phyloP scores from a whole-genome alignment of 2,888 invertebrate genomes.

The Pollenia angustigena region DNA sequence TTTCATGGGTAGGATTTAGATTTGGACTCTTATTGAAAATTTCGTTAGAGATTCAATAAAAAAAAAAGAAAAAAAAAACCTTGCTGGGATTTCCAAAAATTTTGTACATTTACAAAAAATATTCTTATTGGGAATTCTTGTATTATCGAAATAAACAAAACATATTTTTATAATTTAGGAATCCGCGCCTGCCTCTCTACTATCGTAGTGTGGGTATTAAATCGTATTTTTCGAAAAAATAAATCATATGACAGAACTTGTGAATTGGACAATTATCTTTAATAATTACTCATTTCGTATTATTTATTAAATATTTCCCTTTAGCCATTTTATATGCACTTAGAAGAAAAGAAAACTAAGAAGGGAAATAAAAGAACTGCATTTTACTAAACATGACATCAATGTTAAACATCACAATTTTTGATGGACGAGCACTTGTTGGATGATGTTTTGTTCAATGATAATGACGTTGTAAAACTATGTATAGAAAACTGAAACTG shows the following conservation, averaged over 20 bases:
- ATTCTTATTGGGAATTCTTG: too few species aligned
- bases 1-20: too few species aligned
- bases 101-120: too few species aligned
- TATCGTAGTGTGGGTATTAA: too few species aligned
- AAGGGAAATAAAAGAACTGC: slow-evolving; percentile 21
- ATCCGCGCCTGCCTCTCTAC: too few species aligned
- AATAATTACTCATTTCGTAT: background rate
- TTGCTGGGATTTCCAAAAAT: too few species aligned
- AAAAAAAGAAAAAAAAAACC: too few species aligned
- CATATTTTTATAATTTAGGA: too few species aligned
- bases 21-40: too few species aligned
- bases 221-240: too few species aligned
- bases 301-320: background rate
- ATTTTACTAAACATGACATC: slow-evolving; percentile 47
- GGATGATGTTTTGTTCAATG: slow-evolving; percentile 50
- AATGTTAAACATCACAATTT: slow-evolving; percentile 41
- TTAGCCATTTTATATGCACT: background rate
- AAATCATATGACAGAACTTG: background rate
- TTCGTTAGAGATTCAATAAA: too few species aligned
- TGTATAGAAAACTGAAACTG: background rate
- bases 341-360: background rate
- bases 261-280: background rate
- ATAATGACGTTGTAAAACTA: slow-evolving; percentile 43
- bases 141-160: too few species aligned
- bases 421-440: slow-evolving; percentile 68